A percentile compares a stretch with the other conserved stretches of the same genome.
phyloP scores from a whole-genome alignment of 2,888 invertebrate genomes.

The Dastarcus helophoroides region DNA sequence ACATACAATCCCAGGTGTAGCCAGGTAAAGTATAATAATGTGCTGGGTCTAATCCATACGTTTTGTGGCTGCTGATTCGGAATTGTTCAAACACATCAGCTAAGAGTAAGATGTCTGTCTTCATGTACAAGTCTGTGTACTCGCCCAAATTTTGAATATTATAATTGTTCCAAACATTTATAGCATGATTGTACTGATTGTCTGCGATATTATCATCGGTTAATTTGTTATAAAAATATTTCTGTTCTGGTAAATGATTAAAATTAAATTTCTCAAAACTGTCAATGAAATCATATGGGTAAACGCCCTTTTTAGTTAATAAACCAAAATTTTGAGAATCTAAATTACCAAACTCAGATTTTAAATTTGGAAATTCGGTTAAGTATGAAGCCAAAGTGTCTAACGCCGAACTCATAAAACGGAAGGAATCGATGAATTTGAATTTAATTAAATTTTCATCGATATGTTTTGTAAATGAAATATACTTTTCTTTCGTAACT shows the following conservation, averaged over 20 bases:
- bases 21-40: constrained; percentile 23
- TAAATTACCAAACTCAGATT: background rate
- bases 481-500: constrained; percentile 5
- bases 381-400: constrained; percentile 3
- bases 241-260: background rate
- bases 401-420: constrained; percentile 1
- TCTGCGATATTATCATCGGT: background rate
- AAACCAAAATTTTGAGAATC: background rate
- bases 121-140: constrained; percentile 28
- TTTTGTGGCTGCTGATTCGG: constrained; percentile 17
- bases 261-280: background rate
- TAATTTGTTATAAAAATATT: background rate
- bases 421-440: constrained; percentile 7
- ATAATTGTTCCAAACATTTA: constrained; percentile 25
- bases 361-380: constrained; percentile 1
- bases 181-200: background rate
- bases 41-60: constrained; percentile 25
- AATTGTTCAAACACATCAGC: constrained; percentile 31
- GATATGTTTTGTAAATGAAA: constrained; percentile 7
- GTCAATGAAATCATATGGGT: background rate
- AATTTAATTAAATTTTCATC: constrained; percentile 2
- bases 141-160: constrained; percentile 23
- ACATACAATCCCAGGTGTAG: constrained; percentile 21
- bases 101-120: constrained; percentile 27
- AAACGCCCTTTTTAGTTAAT: background rate